These are phyloP conservation scores for Dasyprocta punctata DNA, from an alignment of 2,113 vertebrate species.

Conservation along the genomic window DNA sequence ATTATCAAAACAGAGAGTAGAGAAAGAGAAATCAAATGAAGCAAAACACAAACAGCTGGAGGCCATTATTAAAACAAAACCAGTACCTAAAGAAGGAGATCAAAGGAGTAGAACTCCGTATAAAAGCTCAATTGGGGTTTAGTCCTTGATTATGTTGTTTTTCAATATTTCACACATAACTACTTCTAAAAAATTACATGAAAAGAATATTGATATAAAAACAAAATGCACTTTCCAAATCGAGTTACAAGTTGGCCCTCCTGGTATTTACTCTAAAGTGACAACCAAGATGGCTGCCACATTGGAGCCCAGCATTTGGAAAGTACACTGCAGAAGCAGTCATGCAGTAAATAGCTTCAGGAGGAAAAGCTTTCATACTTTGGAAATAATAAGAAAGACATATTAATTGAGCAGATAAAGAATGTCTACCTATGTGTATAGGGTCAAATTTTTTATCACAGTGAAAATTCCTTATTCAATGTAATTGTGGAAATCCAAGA, in stretches of 20 bases:
- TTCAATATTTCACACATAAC: slow-evolving; percentile 91
- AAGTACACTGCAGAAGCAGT: slow-evolving; percentile 91
- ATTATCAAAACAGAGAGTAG: neutral
- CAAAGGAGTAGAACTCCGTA: neutral
- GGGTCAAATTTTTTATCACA: slow-evolving; percentile 89
- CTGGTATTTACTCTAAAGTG: slow-evolving; percentile 93
- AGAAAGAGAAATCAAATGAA: neutral
- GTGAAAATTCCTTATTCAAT: slow-evolving; percentile 85
- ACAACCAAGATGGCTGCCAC: slow-evolving; percentile 97
- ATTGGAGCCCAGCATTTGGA: slow-evolving; percentile 94
- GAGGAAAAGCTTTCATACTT: slow-evolving; percentile 84
- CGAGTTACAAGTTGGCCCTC: slow-evolving; percentile 92
- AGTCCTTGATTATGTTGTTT: slow-evolving; percentile 92
- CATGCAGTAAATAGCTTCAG: slow-evolving; percentile 94
- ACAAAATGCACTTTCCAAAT: slow-evolving; percentile 78
- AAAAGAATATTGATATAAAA: slow-evolving; percentile 82
- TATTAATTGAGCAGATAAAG: slow-evolving; percentile 90
- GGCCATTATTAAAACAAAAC: neutral
- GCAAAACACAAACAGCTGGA: neutral
- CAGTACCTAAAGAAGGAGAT: neutral
- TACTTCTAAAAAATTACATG: slow-evolving; percentile 91
- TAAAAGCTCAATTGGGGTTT: slow-evolving; percentile 80
- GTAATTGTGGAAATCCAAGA: slow-evolving; percentile 90
- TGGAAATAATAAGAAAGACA: slow-evolving; percentile 90
- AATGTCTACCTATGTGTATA: slow-evolving; percentile 96